Percentiles rank a stretch among this genome's conserved stretches.
These are phyloP conservation scores for Chloebia gouldiae DNA, from an alignment of 2,113 vertebrate genomes.

Conservation along the genomic window DNA sequence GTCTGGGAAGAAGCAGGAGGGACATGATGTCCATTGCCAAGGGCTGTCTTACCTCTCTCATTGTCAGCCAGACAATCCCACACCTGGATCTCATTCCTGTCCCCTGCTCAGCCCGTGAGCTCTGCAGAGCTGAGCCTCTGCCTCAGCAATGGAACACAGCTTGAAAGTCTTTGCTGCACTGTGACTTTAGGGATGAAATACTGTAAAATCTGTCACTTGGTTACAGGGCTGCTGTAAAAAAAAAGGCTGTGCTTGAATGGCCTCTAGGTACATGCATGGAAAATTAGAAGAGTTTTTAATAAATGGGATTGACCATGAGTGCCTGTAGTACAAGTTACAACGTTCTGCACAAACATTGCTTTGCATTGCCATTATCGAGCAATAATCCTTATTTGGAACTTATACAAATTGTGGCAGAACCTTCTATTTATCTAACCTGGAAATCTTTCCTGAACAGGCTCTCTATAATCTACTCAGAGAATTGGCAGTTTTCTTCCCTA, in stretches of 20 bases:
- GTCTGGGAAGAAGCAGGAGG: not conserved
- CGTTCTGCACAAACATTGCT: not conserved
- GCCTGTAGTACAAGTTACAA: not conserved
- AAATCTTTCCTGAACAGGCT: not conserved
- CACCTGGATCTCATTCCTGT: not conserved
- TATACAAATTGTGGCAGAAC: not conserved
- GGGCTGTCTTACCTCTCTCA: not conserved
- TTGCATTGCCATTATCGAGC: not conserved
- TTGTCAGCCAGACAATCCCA: not conserved
- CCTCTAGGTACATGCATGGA: not conserved
- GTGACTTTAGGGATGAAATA: not conserved
- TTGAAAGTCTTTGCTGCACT: not conserved
- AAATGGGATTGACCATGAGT: not conserved
- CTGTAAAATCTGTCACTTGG: not conserved
- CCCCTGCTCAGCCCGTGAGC: not conserved
- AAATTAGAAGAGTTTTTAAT: not conserved
- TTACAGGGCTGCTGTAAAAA: not conserved
- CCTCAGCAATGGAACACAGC: not conserved
- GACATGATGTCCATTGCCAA: not conserved
- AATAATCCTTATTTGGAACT: not conserved
- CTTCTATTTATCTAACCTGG: conserved; percentile 26
- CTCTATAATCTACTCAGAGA: not conserved
- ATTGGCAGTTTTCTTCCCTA: not conserved
- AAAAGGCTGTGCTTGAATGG: not conserved
- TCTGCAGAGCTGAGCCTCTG: not conserved